phyloP scores from a whole-genome alignment of 2,113 vertebrate species.

The Rana temporaria region DNA sequence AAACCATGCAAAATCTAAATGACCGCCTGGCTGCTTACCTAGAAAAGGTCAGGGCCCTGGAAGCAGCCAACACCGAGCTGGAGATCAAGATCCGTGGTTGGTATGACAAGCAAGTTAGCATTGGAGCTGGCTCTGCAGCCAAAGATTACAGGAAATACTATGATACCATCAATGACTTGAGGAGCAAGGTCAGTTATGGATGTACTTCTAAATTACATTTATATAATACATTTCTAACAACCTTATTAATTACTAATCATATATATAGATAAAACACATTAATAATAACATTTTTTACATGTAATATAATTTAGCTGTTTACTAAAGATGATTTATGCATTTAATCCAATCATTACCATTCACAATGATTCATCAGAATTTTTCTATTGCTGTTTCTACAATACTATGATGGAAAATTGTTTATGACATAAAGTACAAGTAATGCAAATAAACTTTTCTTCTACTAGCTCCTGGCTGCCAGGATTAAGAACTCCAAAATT shows the following conservation, averaged over 20 bases:
- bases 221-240: neutral
- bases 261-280: too few relatives aligned
- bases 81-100: conserved; percentile 78
- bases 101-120: conserved; percentile 76
- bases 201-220: neutral
- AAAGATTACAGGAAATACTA: conserved; percentile 72
- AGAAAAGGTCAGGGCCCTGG: conserved; percentile 74
- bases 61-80: conserved; percentile 73
- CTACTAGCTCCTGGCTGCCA: conserved; percentile 72
- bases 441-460: neutral
- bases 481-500: conserved; percentile 72
- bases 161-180: conserved; percentile 72
- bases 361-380: too few relatives aligned
- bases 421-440: too few relatives aligned
- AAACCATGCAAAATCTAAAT: conserved; percentile 81
- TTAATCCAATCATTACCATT: too few relatives aligned
- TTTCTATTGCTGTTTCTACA: neutral
- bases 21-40: conserved; percentile 78
- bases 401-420: too few relatives aligned
- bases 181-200: conserved; percentile 68
- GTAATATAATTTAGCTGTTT: too few relatives aligned
- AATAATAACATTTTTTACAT: too few relatives aligned
- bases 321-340: too few relatives aligned
- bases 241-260: neutral
- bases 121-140: conserved; percentile 58